Conservation (phyloP, 2,888 invertebrate genomes). For the Meiosimyza platycephala region DNA sequence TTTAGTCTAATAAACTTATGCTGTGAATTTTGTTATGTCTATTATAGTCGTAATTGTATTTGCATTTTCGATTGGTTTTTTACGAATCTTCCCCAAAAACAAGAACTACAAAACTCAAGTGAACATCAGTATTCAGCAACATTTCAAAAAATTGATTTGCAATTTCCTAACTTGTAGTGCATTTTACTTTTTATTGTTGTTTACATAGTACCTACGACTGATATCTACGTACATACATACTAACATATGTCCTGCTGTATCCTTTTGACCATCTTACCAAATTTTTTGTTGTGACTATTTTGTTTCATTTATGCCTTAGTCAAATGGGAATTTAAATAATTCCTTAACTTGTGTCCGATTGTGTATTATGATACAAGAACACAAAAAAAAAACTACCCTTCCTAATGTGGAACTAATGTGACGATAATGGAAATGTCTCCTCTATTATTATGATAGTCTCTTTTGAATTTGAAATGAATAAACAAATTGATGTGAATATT, state of each 20-base stretch:
- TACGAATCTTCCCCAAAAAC: background rate
- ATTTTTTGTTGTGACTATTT: background rate
- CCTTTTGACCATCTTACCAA: background rate
- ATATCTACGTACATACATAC: background rate
- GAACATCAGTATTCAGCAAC: background rate
- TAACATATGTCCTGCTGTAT: background rate
- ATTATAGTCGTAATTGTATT: background rate
- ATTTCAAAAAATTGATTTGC: constrained; percentile 5
- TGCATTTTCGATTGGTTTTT: constrained; percentile 4
- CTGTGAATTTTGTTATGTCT: background rate
- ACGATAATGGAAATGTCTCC: background rate
- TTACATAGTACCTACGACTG: background rate
- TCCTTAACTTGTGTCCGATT: constrained; percentile 7
- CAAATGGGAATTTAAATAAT: constrained; percentile 9
- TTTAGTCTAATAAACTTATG: background rate
- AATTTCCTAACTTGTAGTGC: background rate
- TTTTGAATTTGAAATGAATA: background rate
- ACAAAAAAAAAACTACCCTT: background rate
- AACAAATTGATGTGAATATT: background rate
- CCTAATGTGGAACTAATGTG: background rate
- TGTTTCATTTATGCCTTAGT: background rate
- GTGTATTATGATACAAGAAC: background rate
- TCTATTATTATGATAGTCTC: background rate
- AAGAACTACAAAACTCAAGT: background rate
- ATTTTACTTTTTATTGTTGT: constrained; percentile 27